phyloP scores from a whole-genome alignment of 1,140 invertebrate species.

The Drosophila sproati region DNA sequence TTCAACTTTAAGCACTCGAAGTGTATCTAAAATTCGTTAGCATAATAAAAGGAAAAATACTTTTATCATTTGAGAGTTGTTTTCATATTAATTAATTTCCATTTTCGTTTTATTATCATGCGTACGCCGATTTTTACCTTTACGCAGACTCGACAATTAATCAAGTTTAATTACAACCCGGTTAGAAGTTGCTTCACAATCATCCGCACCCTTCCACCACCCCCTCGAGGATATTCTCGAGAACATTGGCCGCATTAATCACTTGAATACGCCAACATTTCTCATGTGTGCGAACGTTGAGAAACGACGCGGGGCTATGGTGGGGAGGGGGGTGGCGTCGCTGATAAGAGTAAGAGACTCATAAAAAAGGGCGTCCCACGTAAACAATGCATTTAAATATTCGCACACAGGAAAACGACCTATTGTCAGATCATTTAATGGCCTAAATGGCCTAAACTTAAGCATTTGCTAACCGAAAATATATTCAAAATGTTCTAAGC shows the following conservation, averaged over 20 bases:
- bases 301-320: constrained; percentile 3
- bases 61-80: constrained; percentile 32
- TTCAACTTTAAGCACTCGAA: not conserved
- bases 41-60: constrained; percentile 22
- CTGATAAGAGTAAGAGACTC: constrained; percentile 52
- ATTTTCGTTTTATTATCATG: constrained; percentile 79
- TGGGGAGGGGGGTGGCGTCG: not conserved
- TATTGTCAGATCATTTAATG: constrained; percentile 27
- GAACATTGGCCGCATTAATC: constrained; percentile 71
- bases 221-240: constrained; percentile 40
- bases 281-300: constrained; percentile 51
- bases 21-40: constrained; percentile 16
- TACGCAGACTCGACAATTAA: constrained; percentile 78
- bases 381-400: constrained; percentile 78
- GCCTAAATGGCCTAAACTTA: constrained; percentile 9
- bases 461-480: not conserved
- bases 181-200: constrained; percentile 26
- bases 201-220: constrained; percentile 9
- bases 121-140: constrained; percentile 78
- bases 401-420: constrained; percentile 36
- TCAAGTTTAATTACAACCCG: constrained; percentile 77
- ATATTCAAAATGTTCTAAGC: not conserved
- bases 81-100: constrained; percentile 79
- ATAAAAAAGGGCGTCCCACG: constrained; percentile 61
- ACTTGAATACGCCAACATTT: constrained; percentile 77